phyloP scores from a whole-genome alignment of 92 coral and sea anemone species.

The Zoanthus sociatus region DNA sequence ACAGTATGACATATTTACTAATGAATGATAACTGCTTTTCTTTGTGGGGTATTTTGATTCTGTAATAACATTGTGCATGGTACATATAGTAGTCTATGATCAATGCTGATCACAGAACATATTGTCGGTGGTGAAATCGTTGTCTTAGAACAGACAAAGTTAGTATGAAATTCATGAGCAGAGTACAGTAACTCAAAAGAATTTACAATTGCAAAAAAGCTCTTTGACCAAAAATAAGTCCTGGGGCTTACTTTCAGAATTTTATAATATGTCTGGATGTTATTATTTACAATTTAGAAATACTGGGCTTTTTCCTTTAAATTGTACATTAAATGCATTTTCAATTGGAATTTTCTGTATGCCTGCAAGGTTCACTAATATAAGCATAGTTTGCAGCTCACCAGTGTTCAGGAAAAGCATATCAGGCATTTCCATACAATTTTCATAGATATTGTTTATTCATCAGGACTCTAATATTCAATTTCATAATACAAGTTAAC shows the following conservation, averaged over 20 bases:
- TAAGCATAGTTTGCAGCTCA: slow-evolving; percentile 10
- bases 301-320: slow-evolving; percentile 11
- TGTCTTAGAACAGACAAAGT: slow-evolving; percentile 22
- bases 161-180: slow-evolving; percentile 1
- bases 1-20: slow-evolving; percentile 14
- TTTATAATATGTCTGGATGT: background rate
- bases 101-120: slow-evolving; percentile 21
- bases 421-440: slow-evolving; percentile 16
- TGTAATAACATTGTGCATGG: slow-evolving; percentile 2
- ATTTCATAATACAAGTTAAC: slow-evolving; percentile 29
- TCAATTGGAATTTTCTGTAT: background rate
- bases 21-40: slow-evolving; percentile 23
- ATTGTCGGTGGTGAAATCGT: slow-evolving; percentile 1
- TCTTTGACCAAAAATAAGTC: background rate
- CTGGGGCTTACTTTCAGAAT: slow-evolving; percentile 6
- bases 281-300: background rate
- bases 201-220: background rate
- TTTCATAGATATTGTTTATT: slow-evolving; percentile 1
- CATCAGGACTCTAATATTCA: slow-evolving; percentile 5
- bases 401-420: slow-evolving; percentile 2
- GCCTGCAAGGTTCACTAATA: slow-evolving; percentile 7
- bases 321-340: slow-evolving; percentile 1
- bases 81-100: background rate
- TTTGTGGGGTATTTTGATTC: slow-evolving; percentile 23
- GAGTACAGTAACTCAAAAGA: background rate